Evolutionary conservation across 2,888 invertebrate genomes (phyloP), one percentile per base, ranked within the genome.

Genomic region (Paralinhomoeus sp.): DNA sequence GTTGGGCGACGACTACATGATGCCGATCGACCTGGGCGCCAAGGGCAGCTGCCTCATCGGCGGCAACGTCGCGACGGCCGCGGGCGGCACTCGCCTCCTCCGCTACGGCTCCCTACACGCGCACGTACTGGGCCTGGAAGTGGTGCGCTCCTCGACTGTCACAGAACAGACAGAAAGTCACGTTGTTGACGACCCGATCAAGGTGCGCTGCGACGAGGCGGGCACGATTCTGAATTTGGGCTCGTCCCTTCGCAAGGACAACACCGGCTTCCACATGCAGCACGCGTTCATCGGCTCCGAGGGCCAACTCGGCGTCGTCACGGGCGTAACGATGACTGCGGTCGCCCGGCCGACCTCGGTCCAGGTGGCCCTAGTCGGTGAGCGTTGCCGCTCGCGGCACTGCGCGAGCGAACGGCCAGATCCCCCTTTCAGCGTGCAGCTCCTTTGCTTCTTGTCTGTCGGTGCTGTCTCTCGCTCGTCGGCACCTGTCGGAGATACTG

Each of bases 211-310:
- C 1, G 74, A 80, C 60, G 51, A 51, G 7, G 44, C 50, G 3
- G 89, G 89, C 0, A 74, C 78, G 43, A 64, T 93, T 1, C 63
- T 97, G 27, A 78, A 91, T 62, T 76, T 81, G 47, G 71, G 93
- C 61, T 78, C 76, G 46, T 72, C 77, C 0, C 70, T 91, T 54
- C 79, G 84, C 60, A 97, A 97, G 64, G 91, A 97, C 64, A 97
- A 97, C 63, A 91, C 93, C 0, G 93, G 93, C 0, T 87, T 85
- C 62, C 89, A 93, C 61, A 67, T 93, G 54, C 89, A 89, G 61
- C 89, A 97, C 65, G 65, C 93, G 47, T 91, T 97, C 61, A 82
- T 93, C 54, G 97, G 97, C 17, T 84, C 89, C 0, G 97, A 97
- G 68, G 97, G 97, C 40, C 85, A 89, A 0, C 68, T 97, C 42